Base-by-base conservation (phyloP, 2,797 vertebrate genomes). In the Caiman crocodilus region DNA sequence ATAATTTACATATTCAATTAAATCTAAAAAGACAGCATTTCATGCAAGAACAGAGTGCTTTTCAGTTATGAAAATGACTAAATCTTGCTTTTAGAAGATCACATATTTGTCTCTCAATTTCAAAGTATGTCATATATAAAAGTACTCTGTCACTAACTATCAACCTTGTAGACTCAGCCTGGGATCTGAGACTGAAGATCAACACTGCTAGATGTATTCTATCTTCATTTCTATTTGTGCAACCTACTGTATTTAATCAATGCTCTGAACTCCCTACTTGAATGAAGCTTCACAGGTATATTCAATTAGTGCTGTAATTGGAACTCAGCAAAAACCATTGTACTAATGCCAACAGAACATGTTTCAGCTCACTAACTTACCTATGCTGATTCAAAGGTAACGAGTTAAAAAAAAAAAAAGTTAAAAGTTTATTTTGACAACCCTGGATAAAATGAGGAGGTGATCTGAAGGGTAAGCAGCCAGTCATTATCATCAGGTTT, bases 401-500 rank as follows among this genome's bases (percentile, higher is more conserved):
- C 3, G 42, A 42, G 42, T 50, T 50, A 50, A 50, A 50, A 50
- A 42, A 50, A 50, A 42, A 56, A 61, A 88, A 71, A 85, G 78
- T 76, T 78, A 90, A 59, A 87, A 88, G 88, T 85, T 91, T 94
- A 91, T 57, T 90, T 80, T 90, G 91, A 71, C 9, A 76, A 88
- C 83, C 94, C 80, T 87, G 90, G 89, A 88, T 88, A 93, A n/a
- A 94, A 74, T 28, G 80, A 83, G 26, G 55, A 84, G 9, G 21
- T 20, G 18, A 56, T 42, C 23, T 86, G 92, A 4, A 91, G 50
- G 85, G 42, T 35, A 35, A 57, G 42, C 42, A 50, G 42, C 42
- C 10, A 92, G 3, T 60, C 69, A 93, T 88, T 93, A 86, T 83
- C 92, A 71, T 89, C 65, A 42, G 79, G 83, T 56, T 90, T 93